Evolutionary conservation across 2,888 invertebrate genomes (phyloP).

Genomic region (Sussaba pulchella): DNA sequence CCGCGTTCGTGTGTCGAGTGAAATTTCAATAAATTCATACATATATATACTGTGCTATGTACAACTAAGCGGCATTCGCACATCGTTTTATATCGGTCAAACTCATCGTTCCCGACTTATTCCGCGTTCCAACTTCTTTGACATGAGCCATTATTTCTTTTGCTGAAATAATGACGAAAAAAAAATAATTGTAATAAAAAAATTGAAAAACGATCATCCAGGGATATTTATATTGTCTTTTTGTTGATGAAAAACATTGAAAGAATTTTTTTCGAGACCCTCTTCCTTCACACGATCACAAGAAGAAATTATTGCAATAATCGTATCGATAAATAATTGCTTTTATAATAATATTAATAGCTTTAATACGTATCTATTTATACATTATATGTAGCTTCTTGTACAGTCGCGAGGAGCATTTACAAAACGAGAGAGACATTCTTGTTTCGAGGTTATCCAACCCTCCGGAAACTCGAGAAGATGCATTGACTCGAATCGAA

Average conservation of each 20-base stretch:
- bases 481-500: conserved; percentile 20
- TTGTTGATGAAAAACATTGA: no score
- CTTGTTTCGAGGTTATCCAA: conserved; percentile 39
- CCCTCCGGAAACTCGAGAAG: conserved; percentile 30
- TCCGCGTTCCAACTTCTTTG: conserved; percentile 10
- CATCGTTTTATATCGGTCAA: conserved; percentile 48
- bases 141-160: no score
- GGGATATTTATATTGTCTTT: no score
- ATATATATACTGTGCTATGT: conserved; percentile 28
- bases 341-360: no score
- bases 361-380: no score
- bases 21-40: conserved; percentile 60
- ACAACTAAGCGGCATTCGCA: conserved; percentile 10
- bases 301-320: no score
- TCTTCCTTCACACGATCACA: no score
- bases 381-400: background rate
- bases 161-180: no score
- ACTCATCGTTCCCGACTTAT: conserved; percentile 23
- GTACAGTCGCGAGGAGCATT: conserved; percentile 3
- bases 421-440: conserved; percentile 35
- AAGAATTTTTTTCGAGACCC: no score
- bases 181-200: no score
- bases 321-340: no score
- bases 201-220: no score
- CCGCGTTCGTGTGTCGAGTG: conserved; percentile 53